Percentiles rank a stretch among this genome's conserved stretches.
Conservation (phyloP, 2,888 invertebrate genomes). For the Xylocampa areola region DNA sequence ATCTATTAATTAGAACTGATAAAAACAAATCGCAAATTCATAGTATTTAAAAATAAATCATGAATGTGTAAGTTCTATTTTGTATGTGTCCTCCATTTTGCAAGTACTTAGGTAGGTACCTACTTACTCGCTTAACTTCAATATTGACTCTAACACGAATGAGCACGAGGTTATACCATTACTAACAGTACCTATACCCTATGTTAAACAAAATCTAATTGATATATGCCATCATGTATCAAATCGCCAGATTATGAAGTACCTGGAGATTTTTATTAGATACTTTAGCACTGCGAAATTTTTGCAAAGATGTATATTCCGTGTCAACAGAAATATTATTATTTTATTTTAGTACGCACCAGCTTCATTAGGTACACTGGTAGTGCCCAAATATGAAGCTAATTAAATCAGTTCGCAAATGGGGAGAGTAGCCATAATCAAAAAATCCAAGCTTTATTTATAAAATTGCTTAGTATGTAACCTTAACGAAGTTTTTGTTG, state of each 20-base stretch:
- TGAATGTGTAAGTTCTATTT: no score
- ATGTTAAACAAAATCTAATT: not conserved
- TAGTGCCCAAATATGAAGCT: not conserved
- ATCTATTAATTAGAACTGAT: no score
- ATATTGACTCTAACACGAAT: constrained; percentile 6
- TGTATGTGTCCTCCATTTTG: not conserved
- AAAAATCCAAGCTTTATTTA: not conserved
- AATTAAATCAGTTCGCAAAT: not conserved
- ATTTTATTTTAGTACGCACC: not conserved
- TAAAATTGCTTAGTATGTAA: no score
- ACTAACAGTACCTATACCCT: not conserved
- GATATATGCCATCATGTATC: not conserved
- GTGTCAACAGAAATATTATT: not conserved
- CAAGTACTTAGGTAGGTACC: not conserved
- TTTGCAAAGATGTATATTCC: not conserved
- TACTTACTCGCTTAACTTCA: not conserved
- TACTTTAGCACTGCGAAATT: not conserved
- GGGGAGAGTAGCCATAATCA: not conserved
- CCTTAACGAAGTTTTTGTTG: no score
- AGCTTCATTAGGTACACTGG: no score
- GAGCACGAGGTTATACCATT: constrained; percentile 1
- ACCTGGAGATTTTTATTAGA: constrained; percentile 14
- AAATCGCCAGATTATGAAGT: constrained; percentile 9
- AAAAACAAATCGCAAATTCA: no score
- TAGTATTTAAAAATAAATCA: no score